Evolutionary conservation across 2,888 invertebrate species (phyloP).

Genomic region (Lamellibrachia satsuma): DNA sequence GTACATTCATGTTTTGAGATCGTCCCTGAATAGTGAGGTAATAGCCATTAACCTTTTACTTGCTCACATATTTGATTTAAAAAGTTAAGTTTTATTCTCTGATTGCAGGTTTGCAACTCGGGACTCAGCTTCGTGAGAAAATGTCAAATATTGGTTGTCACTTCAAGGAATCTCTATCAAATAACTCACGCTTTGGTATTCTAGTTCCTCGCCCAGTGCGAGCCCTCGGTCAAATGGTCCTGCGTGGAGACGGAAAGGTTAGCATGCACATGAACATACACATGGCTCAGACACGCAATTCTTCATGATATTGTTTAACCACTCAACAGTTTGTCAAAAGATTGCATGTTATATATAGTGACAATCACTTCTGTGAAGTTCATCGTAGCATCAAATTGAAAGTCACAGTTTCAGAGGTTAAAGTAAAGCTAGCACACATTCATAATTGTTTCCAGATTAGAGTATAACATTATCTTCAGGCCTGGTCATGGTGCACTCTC

Average conservation of each 20-base stretch:
- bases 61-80: background rate
- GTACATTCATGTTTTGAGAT: no score
- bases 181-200: conserved; percentile 61
- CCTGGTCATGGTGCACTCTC: no score
- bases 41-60: background rate
- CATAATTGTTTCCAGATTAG: no score
- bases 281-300: no score
- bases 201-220: conserved; percentile 77
- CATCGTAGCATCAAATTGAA: no score
- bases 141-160: background rate
- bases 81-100: background rate
- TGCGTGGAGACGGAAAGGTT: conserved; percentile 65
- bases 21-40: background rate
- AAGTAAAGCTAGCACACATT: no score
- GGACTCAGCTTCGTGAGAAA: conserved; percentile 32
- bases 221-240: conserved; percentile 77
- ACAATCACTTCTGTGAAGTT: background rate
- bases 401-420: background rate
- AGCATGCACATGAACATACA: background rate
- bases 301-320: background rate
- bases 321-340: no score
- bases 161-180: conserved; percentile 31
- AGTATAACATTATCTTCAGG: no score
- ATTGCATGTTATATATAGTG: background rate
- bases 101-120: conserved; percentile 38